Evolutionary conservation across 2,797 vertebrate species (phyloP).

Genomic region (Morus bassanus): DNA sequence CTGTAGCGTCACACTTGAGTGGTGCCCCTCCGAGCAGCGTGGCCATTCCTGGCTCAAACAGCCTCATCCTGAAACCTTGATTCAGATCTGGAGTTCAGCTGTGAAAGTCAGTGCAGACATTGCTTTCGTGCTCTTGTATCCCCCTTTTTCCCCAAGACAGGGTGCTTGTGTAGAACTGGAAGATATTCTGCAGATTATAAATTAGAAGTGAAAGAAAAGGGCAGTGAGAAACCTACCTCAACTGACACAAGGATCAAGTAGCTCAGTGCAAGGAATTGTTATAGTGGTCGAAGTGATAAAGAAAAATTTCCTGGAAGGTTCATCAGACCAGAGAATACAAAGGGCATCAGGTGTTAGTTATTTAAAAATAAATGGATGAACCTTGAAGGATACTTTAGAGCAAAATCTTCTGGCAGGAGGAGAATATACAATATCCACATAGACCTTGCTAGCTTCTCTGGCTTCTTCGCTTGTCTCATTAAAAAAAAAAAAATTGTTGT

Average conservation of each 20-base stretch:
- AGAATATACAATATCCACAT: not conserved
- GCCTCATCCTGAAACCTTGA: not conserved
- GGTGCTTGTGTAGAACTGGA: not conserved
- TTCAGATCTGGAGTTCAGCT: not conserved
- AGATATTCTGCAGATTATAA: not conserved
- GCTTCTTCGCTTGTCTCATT: not conserved
- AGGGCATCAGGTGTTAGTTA: not conserved
- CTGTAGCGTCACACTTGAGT: not conserved
- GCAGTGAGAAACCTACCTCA: not conserved
- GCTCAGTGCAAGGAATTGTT: not conserved
- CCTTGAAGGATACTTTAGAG: not conserved
- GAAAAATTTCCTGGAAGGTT: not conserved
- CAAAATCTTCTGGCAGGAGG: not conserved
- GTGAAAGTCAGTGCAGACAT: not conserved
- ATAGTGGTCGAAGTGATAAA: not conserved
- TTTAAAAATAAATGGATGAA: not conserved
- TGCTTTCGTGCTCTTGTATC: accelerated
- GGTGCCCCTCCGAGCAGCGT: accelerated
- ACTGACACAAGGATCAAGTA: not conserved
- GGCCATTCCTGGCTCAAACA: not conserved
- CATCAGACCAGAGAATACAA: not conserved
- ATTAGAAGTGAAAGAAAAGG: not conserved
- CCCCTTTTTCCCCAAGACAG: not conserved
- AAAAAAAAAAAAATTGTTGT: not conserved
- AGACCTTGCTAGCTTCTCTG: not conserved